phyloP scores from a whole-genome alignment of 2,797 vertebrate species.

The Pseudocheirus occidentalis region DNA sequence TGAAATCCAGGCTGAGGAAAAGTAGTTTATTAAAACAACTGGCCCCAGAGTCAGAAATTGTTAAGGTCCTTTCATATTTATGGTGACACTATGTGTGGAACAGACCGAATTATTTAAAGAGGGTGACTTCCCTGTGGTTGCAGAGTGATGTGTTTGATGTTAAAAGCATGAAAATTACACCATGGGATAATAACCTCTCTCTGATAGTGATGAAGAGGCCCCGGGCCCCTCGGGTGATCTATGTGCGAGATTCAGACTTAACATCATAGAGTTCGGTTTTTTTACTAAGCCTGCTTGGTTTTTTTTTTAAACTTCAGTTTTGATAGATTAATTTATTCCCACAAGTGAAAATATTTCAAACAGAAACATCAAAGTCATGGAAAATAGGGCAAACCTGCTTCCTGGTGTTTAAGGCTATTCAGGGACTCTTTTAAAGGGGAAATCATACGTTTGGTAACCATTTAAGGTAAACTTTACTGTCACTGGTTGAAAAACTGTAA shows the following conservation, averaged over 20 bases:
- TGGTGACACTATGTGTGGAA: background rate
- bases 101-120: conserved; percentile 34
- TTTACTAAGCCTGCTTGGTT: conserved; percentile 22
- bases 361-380: background rate
- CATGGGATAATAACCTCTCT: conserved; percentile 46
- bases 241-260: conserved; percentile 26
- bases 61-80: conserved; percentile 49
- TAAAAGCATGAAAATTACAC: conserved; percentile 50
- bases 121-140: conserved; percentile 12
- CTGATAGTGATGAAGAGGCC: conserved; percentile 42
- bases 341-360: conserved; percentile 42
- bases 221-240: conserved; percentile 4
- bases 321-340: conserved; percentile 46
- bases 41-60: conserved; percentile 26
- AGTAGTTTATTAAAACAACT: conserved; percentile 23
- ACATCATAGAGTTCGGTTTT: conserved; percentile 28
- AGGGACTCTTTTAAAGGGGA: conserved; percentile 10
- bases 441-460: background rate
- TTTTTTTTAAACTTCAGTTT: conserved; percentile 30
- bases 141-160: conserved; percentile 50
- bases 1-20: background rate
- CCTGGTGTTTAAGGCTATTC: conserved; percentile 21
- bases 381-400: conserved; percentile 18
- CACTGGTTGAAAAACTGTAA: background rate
- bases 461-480: conserved; percentile 8